Conservation (phyloP, 2,888 invertebrate genomes). For the Idaea aversata region DNA sequence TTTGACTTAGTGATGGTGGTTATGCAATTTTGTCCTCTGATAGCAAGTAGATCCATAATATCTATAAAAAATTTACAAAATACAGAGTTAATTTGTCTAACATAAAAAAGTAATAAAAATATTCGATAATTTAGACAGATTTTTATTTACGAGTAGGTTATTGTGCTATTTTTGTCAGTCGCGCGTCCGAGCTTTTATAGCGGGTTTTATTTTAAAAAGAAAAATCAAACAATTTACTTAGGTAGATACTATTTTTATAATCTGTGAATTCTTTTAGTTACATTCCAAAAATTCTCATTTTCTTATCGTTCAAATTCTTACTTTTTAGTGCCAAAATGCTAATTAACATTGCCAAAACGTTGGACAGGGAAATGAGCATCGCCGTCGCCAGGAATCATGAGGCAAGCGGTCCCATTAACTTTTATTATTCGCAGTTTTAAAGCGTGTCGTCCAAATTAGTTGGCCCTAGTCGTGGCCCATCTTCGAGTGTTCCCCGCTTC, state of each 20-base stretch:
- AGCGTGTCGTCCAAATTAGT: slow-evolving; percentile 76
- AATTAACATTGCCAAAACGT: slow-evolving; percentile 71
- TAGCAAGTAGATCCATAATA: too few species aligned
- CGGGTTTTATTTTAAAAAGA: background rate
- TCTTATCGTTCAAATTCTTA: slow-evolving; percentile 63
- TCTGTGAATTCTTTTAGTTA: background rate
- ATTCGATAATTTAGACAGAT: too few species aligned
- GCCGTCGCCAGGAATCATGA: slow-evolving; percentile 72
- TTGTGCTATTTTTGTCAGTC: background rate
- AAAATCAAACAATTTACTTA: background rate
- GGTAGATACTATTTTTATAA: background rate
- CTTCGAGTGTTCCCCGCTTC: slow-evolving; percentile 49
- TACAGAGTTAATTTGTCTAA: too few species aligned
- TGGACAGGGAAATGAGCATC: slow-evolving; percentile 66
- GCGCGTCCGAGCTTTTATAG: background rate
- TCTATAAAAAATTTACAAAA: too few species aligned
- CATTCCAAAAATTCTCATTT: slow-evolving; percentile 24
- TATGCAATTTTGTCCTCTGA: too few species aligned
- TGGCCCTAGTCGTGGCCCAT: slow-evolving; percentile 70
- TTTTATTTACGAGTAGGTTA: too few species aligned
- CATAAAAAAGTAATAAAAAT: too few species aligned
- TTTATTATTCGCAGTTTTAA: slow-evolving; percentile 77
- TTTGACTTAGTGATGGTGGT: too few species aligned
- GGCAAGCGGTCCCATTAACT: slow-evolving; percentile 73
- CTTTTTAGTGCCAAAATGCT: slow-evolving; percentile 76